phyloP scores from a whole-genome alignment of 2,797 vertebrate species.

The Rhynchonycteris naso region DNA sequence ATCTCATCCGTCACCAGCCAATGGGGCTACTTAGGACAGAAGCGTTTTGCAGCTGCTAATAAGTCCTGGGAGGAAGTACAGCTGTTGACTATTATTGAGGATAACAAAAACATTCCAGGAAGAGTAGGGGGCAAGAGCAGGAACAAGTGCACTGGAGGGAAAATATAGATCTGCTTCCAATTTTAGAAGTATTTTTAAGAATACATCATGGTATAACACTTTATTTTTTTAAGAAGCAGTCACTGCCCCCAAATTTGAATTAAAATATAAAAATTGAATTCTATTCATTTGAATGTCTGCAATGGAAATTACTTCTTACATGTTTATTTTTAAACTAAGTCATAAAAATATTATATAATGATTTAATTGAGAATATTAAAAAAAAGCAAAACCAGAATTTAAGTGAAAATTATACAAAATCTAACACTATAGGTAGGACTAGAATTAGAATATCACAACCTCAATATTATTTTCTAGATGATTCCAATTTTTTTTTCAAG shows the following conservation, averaged over 20 bases:
- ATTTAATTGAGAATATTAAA: constrained; percentile 22
- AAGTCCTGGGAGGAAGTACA: constrained; percentile 65
- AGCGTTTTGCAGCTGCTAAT: constrained; percentile 66
- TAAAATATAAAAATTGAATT: constrained; percentile 29
- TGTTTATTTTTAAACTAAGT: neutral
- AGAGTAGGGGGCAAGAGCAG: constrained; percentile 25
- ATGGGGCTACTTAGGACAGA: constrained; percentile 64
- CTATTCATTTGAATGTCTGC: constrained; percentile 7
- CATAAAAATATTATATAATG: constrained; percentile 17
- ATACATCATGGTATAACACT: neutral
- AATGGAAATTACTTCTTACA: neutral
- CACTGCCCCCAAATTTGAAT: neutral
- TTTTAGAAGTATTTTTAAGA: constrained; percentile 47
- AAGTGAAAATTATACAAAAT: neutral
- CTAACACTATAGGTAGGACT: neutral
- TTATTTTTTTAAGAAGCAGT: neutral
- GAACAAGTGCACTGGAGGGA: constrained; percentile 4
- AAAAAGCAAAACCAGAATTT: neutral
- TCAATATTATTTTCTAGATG: neutral
- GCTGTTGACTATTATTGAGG: constrained; percentile 45
- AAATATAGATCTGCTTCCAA: neutral
- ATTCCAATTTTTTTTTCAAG: neutral
- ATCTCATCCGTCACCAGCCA: constrained; percentile 58
- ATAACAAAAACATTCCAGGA: constrained; percentile 57
- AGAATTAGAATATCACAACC: neutral